Evolutionary conservation across 2,797 vertebrate genomes (phyloP).

Genomic region (Cyclura pinguis): DNA sequence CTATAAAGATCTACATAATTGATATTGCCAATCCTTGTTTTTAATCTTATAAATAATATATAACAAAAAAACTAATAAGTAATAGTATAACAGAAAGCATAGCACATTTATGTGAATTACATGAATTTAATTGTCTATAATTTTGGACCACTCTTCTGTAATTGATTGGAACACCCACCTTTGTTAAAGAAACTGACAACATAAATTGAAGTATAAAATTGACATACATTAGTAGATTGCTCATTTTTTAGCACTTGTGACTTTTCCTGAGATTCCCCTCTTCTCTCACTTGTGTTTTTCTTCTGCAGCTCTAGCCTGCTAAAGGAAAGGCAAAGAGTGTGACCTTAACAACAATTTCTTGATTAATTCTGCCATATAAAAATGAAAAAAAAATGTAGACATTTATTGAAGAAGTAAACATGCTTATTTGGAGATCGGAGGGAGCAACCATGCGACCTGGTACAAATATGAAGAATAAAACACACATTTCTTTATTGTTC

Average conservation of each 20-base stretch:
- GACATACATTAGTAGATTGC: conserved; percentile 31
- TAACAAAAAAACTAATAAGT: neutral
- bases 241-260: neutral
- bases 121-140: neutral
- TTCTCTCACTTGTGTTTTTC: conserved; percentile 24
- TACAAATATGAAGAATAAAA: neutral
- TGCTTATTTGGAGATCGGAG: neutral
- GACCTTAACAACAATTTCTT: neutral
- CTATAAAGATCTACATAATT: neutral
- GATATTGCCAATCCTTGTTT: neutral
- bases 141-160: neutral
- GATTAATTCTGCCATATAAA: neutral
- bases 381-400: neutral
- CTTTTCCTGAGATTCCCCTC: conserved; percentile 32
- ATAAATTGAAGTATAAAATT: neutral
- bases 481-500: neutral
- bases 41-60: neutral
- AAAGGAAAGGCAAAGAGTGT: neutral
- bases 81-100: neutral
- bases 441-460: neutral
- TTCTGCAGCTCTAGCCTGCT: conserved; percentile 37
- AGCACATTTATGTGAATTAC: neutral
- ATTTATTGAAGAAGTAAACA: neutral
- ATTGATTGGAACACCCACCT: neutral
- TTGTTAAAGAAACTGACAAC: neutral